Percentiles rank a stretch among this genome's conserved stretches.
Evolutionary conservation across 2,113 vertebrate genomes (phyloP).

Genomic region (Riparia riparia): DNA sequence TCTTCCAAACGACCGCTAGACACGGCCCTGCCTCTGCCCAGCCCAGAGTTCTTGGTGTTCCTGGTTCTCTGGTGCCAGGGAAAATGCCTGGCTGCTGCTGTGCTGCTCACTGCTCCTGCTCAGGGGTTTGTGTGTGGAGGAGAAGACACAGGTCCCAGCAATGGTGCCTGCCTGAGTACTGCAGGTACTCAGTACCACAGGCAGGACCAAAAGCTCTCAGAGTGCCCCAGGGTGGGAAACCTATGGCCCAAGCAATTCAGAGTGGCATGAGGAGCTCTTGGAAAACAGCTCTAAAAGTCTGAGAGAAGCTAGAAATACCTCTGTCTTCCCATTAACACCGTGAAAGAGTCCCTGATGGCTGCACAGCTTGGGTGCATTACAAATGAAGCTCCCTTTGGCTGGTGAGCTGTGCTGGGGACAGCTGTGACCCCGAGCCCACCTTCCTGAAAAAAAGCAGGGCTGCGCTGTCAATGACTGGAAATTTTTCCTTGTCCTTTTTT

Average conservation of each 20-base stretch:
- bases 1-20: neutral
- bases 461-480: fast-evolving
- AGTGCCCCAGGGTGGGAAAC: neutral
- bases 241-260: fast-evolving
- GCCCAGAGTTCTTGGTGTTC: neutral
- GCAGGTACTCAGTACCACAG: neutral
- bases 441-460: neutral
- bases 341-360: fast-evolving
- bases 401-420: neutral
- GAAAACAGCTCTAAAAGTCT: neutral
- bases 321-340: neutral
- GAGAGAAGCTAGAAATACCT: neutral
- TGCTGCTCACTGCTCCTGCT: neutral
- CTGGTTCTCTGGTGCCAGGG: neutral
- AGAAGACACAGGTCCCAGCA: neutral
- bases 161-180: fast-evolving
- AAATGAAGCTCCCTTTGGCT: neutral
- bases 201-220: neutral
- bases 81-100: neutral
- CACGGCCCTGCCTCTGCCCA: neutral
- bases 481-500: neutral
- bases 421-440: fast-evolving
- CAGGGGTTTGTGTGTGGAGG: neutral
- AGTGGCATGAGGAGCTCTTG: neutral
- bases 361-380: neutral